Conservation (phyloP, 2,888 invertebrate species). For the Dolichomitus sp. region DNA sequence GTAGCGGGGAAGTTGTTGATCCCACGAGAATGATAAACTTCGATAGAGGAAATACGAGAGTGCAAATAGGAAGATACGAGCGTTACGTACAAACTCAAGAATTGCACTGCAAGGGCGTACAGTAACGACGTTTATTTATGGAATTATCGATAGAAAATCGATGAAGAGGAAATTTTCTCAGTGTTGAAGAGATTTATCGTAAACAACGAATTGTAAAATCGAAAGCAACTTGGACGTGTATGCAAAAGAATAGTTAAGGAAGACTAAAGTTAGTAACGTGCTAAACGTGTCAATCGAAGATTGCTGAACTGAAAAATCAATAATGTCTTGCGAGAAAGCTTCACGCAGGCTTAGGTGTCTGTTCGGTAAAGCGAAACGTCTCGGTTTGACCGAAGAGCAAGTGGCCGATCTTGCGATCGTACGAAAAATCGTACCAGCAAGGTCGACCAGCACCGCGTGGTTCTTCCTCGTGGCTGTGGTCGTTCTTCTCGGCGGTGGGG, state of each 20-base stretch:
- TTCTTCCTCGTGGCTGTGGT: constrained; percentile 72
- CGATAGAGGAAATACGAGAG: constrained; percentile 26
- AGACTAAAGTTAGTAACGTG: constrained; percentile 6
- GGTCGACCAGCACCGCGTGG: constrained; percentile 71
- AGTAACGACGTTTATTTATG: neutral
- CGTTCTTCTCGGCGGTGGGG: constrained; percentile 73
- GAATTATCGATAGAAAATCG: constrained; percentile 1
- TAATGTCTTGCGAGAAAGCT: constrained; percentile 80
- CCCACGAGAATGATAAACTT: constrained; percentile 60
- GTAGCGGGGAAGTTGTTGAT: constrained; percentile 18
- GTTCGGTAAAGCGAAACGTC: constrained; percentile 76
- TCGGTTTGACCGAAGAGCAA: constrained; percentile 76
- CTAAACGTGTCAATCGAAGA: constrained; percentile 6
- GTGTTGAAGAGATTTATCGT: neutral
- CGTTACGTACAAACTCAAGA: neutral
- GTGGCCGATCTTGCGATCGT: constrained; percentile 76
- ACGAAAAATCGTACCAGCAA: constrained; percentile 75
- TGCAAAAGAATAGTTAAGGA: constrained; percentile 7
- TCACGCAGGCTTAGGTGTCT: constrained; percentile 77
- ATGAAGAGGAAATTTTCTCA: constrained; percentile 6
- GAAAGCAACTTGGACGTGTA: neutral
- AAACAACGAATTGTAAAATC: constrained; percentile 46
- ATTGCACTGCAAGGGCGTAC: neutral
- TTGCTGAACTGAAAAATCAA: constrained; percentile 44
- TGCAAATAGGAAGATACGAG: neutral